Base-by-base conservation (phyloP, 2,797 vertebrate species). In the Allobates femoralis region DNA sequence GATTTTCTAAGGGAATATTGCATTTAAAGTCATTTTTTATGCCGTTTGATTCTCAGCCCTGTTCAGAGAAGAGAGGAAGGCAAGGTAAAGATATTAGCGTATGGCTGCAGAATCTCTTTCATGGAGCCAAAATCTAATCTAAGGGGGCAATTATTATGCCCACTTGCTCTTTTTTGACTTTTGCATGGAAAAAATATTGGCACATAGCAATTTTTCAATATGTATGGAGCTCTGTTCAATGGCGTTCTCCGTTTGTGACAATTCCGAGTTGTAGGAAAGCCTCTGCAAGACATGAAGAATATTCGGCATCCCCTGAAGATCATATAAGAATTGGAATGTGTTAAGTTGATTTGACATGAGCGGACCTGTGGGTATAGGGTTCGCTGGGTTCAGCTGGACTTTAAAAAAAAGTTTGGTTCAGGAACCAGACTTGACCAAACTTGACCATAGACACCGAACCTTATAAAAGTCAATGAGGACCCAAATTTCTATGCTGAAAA, bases 1-100 rank as follows among this genome's bases (percentile, higher is more conserved):
- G 86, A 83, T 71, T 83, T 86, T 87, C 86, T 87, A 83, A 87
- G 81, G 86, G 86, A 87, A 87, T 87, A 83, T 87, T 87, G 81
- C 86, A 87, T 87, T 87, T 83, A 87, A 79, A 87, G 50, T 87
- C 30, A 86, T 87, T 79, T 87, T 83, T 87, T 87, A 87, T 87
- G 86, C 86, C 62, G 73, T 87, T 87, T 87, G 80, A 83, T 78
- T 71, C 53, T 14, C 26, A 10, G 62, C n/a, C 73, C 73, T 55
- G 56, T 53, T 78, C 62, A 62, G 80, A 79, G 58, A 74, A 79
- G 74, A 53, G 26, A 83, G 37, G 6, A 37, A 46, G n/a, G 41
- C 30, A 77, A 82, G 79, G 62, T 83, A 79, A 87, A 71, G 50
- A 83, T 53, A 55, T 83, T 87, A 76, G 50, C 60, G 23, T 46